Conservation (phyloP, 2,888 invertebrate genomes). For the Anodontia alba region DNA sequence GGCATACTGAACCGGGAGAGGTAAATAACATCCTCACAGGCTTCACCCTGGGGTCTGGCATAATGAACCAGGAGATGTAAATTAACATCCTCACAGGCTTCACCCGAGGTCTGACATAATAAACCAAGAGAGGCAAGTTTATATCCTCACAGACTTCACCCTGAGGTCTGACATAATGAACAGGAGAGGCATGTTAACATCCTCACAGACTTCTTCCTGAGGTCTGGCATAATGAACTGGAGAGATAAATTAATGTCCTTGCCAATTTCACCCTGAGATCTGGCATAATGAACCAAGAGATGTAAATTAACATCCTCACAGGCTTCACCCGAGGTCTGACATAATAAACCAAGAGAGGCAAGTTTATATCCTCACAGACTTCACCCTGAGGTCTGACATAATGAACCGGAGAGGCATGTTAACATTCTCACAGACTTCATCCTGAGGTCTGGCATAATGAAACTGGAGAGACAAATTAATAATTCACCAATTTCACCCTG, state of each 20-base stretch:
- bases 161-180: conserved; percentile 98
- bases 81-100: too few relatives aligned
- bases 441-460: conserved; percentile 99
- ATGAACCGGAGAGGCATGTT: too few relatives aligned
- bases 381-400: conserved; percentile 98
- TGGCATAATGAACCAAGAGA: conserved; percentile 97
- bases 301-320: too few relatives aligned
- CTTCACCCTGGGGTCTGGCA: too few relatives aligned
- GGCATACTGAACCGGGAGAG: conserved; percentile 98
- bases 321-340: too few relatives aligned
- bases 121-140: too few relatives aligned
- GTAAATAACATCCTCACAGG: conserved; percentile 85
- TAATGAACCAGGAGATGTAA: too few relatives aligned
- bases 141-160: conserved; percentile 96
- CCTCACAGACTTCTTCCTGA: conserved; percentile 96
- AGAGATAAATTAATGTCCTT: conserved; percentile 89
- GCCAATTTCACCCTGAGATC: conserved; percentile 95
- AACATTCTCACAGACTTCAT: conserved; percentile 97
- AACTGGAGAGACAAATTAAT: conserved; percentile 92
- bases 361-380: conserved; percentile 96
- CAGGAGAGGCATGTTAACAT: conserved; percentile 99
- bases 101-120: too few relatives aligned
- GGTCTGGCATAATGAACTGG: conserved; percentile 98
- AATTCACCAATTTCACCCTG: conserved; percentile 92
- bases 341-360: too few relatives aligned